These are phyloP conservation scores for Drosophila navojoa DNA, from an alignment of 1,140 invertebrate genomes.

Conservation along the genomic window DNA sequence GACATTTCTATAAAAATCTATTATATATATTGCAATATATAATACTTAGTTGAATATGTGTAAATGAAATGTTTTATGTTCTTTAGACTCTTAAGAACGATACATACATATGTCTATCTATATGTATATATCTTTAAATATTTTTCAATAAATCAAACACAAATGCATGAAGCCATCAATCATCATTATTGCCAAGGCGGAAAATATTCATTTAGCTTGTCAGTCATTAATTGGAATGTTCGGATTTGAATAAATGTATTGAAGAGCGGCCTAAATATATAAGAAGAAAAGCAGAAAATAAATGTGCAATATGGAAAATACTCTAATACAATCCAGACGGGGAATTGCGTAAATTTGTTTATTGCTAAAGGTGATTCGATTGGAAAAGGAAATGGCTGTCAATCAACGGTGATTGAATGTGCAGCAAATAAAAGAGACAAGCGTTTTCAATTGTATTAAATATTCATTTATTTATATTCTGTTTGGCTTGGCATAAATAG, in stretches of 20 bases:
- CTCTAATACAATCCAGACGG: slow-evolving; percentile 3
- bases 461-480: slow-evolving; percentile 26
- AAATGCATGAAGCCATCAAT: slow-evolving; percentile 54
- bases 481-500: slow-evolving; percentile 60
- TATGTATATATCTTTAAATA: background rate
- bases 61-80: background rate
- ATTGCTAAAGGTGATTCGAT: background rate
- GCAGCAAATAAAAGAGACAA: background rate
- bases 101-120: background rate
- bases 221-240: slow-evolving; percentile 43
- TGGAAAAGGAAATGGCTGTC: slow-evolving; percentile 6
- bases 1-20: too few species aligned
- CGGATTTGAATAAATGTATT: slow-evolving; percentile 20
- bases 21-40: too few species aligned
- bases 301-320: slow-evolving; percentile 20
- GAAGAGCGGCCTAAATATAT: slow-evolving; percentile 26
- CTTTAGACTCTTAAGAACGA: background rate
- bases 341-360: slow-evolving; percentile 11
- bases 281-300: background rate
- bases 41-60: background rate
- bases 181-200: slow-evolving; percentile 40
- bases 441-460: slow-evolving; percentile 25
- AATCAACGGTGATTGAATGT: slow-evolving; percentile 2
- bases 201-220: slow-evolving; percentile 48
- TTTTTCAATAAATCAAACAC: slow-evolving; percentile 15